Evolutionary conservation across 2,797 vertebrate genomes (phyloP).

Genomic region (Staurois parvus): DNA sequence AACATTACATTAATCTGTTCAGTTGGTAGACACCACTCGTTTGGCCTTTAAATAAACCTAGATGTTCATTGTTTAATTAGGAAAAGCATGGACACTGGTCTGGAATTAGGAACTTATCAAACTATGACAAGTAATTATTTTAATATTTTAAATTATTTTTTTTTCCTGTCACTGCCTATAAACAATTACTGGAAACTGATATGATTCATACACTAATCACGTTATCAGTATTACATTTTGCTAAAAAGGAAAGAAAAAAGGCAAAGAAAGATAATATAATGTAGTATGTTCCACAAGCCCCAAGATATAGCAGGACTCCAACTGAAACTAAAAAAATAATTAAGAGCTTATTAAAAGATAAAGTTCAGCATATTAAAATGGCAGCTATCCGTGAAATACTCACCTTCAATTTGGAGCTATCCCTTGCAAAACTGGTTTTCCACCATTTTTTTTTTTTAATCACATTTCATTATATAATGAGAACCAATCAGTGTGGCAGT

Average conservation of each 20-base stretch:
- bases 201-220: neutral
- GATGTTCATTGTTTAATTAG: conserved; percentile 77
- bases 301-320: neutral
- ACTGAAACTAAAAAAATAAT: neutral
- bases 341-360: neutral
- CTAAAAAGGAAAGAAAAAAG: neutral
- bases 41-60: conserved; percentile 76
- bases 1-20: conserved; percentile 88
- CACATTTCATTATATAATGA: too few species aligned
- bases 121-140: neutral
- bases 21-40: conserved; percentile 75
- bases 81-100: conserved; percentile 64
- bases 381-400: neutral
- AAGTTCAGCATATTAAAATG: too few species aligned
- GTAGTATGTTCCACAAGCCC: neutral
- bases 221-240: neutral
- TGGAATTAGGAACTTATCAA: conserved; percentile 40
- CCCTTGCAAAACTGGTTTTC: too few species aligned
- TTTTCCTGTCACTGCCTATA: neutral
- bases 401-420: too few species aligned
- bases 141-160: neutral
- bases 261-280: neutral
- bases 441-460: too few species aligned
- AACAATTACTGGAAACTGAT: conserved; percentile 3
- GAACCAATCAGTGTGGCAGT: too few species aligned